Evolutionary conservation across 2,113 vertebrate genomes (phyloP).

Genomic region (Gila orcuttii): DNA sequence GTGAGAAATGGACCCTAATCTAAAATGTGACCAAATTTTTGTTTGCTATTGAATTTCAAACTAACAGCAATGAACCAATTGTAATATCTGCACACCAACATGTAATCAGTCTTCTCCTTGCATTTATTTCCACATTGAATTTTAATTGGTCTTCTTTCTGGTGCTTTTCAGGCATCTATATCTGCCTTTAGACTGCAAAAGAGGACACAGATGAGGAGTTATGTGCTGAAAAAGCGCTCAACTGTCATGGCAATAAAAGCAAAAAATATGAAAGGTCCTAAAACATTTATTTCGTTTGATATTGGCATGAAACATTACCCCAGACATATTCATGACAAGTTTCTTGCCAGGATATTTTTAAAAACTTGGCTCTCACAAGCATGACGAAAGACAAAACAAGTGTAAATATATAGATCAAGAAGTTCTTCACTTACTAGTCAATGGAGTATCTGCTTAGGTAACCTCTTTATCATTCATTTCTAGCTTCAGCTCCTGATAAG

Average conservation of each 20-base stretch:
- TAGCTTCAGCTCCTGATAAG: background rate
- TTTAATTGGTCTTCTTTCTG: background rate
- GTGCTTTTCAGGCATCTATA: background rate
- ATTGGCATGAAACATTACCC: background rate
- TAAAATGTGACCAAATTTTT: too few species aligned
- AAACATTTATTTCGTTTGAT: background rate
- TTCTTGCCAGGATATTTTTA: background rate
- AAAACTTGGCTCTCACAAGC: background rate
- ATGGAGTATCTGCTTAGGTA: background rate
- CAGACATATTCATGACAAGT: background rate
- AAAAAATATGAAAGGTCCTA: background rate
- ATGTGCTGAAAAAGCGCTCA: background rate
- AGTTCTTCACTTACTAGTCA: background rate
- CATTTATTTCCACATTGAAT: background rate
- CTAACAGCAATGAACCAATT: background rate
- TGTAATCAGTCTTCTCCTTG: background rate
- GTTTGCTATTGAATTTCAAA: background rate
- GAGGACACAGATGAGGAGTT: background rate
- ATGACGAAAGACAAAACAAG: background rate
- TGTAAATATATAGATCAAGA: background rate
- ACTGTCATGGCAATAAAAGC: background rate
- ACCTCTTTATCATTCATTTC: background rate
- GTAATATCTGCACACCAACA: background rate
- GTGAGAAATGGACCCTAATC: too few species aligned
- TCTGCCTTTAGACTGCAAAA: background rate